phyloP scores from a whole-genome alignment of 2,113 vertebrate species.

The Dryoscopus gambensis region DNA sequence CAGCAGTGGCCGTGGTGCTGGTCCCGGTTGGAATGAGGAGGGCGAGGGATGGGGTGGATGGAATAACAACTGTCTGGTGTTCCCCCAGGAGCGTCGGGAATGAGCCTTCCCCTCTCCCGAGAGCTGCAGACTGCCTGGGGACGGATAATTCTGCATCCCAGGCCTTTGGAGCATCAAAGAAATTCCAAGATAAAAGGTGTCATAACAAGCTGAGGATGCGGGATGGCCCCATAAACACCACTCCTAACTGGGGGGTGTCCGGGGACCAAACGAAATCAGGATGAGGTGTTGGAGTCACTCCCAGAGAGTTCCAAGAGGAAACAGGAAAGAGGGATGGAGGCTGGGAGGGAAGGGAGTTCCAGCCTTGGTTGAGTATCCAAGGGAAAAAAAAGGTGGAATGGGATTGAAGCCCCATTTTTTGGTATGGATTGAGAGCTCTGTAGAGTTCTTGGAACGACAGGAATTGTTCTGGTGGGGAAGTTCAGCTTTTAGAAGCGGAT shows the following conservation, averaged over 20 bases:
- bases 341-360: neutral
- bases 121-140: neutral
- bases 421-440: neutral
- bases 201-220: neutral
- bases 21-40: neutral
- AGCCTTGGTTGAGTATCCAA: neutral
- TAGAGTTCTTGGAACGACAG: neutral
- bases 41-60: neutral
- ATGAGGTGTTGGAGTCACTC: neutral
- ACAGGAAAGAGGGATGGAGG: neutral
- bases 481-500: neutral
- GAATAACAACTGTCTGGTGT: neutral
- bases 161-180: slow-evolving; percentile 8
- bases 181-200: neutral
- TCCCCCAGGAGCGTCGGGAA: neutral
- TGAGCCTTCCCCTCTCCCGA: neutral
- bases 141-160: neutral
- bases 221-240: neutral
- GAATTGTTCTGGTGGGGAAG: neutral
- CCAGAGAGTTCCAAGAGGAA: neutral
- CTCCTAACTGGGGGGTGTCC: neutral
- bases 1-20: slow-evolving; percentile 42
- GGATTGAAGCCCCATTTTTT: neutral
- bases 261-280: neutral
- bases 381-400: neutral